phyloP scores from a whole-genome alignment of 2,888 invertebrate genomes.

The Synanthedon formicaeformis region DNA sequence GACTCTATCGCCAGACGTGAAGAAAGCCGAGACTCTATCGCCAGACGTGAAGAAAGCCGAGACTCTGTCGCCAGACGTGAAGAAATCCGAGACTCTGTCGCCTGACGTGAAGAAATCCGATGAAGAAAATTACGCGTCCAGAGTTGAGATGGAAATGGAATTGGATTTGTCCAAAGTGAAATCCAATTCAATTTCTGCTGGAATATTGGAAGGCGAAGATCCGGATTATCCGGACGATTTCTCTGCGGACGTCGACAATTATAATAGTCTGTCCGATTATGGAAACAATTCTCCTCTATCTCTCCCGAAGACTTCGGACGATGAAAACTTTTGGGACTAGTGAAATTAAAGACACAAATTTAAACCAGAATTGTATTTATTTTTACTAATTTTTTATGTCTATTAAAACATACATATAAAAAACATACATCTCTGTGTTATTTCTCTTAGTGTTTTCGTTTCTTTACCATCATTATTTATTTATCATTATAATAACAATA shows the following conservation, averaged over 20 bases:
- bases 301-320: constrained; percentile 33
- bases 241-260: constrained; percentile 43
- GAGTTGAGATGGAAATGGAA: constrained; percentile 21
- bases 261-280: constrained; percentile 30
- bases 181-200: constrained; percentile 13
- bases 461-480: constrained; percentile 13
- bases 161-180: constrained; percentile 14
- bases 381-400: constrained; percentile 37
- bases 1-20: too few relatives aligned
- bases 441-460: constrained; percentile 12
- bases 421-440: constrained; percentile 24
- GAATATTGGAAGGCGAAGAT: constrained; percentile 11
- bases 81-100: too few relatives aligned
- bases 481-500: constrained; percentile 17
- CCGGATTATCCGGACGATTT: constrained; percentile 34
- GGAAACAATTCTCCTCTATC: constrained; percentile 36
- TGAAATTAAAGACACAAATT: constrained; percentile 28
- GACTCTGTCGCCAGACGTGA: too few relatives aligned
- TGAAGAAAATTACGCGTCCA: constrained; percentile 16
- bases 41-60: not conserved
- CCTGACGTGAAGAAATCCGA: too few relatives aligned
- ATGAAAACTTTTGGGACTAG: constrained; percentile 50
- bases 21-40: not conserved
- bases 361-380: constrained; percentile 50
- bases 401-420: constrained; percentile 44